These are phyloP conservation scores for Archips crataeganus DNA, from an alignment of 2,888 invertebrate species.

Conservation along the genomic window DNA sequence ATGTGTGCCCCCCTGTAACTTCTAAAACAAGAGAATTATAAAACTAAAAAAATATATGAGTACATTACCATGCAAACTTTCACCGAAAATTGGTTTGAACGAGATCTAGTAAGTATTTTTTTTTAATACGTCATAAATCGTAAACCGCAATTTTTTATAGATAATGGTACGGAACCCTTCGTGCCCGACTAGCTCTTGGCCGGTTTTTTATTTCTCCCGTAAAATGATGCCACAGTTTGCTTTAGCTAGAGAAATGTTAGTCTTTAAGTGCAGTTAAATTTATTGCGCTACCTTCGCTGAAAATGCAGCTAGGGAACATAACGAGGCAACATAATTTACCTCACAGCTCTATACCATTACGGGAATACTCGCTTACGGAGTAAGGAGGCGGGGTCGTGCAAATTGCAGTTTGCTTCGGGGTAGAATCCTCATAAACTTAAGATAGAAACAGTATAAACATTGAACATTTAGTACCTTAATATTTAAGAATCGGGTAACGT, in stretches of 20 bases:
- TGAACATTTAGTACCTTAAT: no score
- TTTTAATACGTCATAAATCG: no score
- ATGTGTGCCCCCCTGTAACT: no score
- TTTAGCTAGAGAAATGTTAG: not conserved
- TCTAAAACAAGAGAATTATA: no score
- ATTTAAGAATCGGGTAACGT: no score
- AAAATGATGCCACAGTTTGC: constrained; percentile 4
- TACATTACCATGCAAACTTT: no score
- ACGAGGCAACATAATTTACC: not conserved
- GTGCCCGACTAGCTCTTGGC: no score
- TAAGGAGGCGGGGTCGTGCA: constrained; percentile 3
- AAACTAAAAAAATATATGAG: no score
- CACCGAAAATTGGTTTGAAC: no score
- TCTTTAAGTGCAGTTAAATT: constrained; percentile 30
- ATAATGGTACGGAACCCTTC: no score
- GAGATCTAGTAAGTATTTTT: no score
- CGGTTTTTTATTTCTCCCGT: not conserved
- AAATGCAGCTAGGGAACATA: constrained; percentile 9
- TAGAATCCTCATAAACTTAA: not conserved
- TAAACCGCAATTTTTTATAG: no score
- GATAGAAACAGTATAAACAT: not conserved
- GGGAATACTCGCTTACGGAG: not conserved
- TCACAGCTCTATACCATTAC: not conserved
- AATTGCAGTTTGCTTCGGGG: constrained; percentile 4
- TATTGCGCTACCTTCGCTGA: constrained; percentile 28